Base-by-base conservation (phyloP, 2,113 vertebrate species). In the Chinchilla lanigera region DNA sequence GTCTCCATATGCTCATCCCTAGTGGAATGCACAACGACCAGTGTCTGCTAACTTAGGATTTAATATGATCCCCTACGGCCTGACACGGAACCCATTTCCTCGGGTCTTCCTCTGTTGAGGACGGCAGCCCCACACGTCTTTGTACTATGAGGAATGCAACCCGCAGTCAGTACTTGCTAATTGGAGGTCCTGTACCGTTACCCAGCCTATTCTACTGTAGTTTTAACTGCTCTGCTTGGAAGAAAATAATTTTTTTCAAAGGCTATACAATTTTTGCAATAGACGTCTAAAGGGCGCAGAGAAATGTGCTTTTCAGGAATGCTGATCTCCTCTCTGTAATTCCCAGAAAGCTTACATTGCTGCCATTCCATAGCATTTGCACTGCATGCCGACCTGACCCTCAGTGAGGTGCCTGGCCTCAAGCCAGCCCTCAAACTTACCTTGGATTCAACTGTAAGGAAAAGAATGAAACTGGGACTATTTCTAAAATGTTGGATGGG, bases 231-330 rank as follows among this genome's bases (percentile, higher is more conserved):
- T 93, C 33, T 81, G 4, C n/a, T 86, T 38, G 44, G 35, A 89
- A 92, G 71, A 65, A 93, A 78, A 50, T 17, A 22, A 44, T 63
- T 83, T 85, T 81, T 96, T 86, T 82, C 65, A 77, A 91, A 95
- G 85, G 41, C 13, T 89, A 85, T 58, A 14, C 41, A 92, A 20
- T n/a, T 96, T 90, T 93, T 67, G n/a, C 56, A 54, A 83, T 26
- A 85, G 13, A 80, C 69, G n/a, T 78, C 90, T 92, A 54, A 9
- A 93, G 33, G 61, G 22, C 28, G 47, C 22, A 87, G 26, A 67
- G 24, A 95, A 82, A 89, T 56, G 16, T 61, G 67, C 38, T 75
- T 73, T 93, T 75, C 58, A 44, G 69, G 61, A 93, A 63, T 78
- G 56, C 14, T 78, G 30, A 47, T 13, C 16, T 90, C 38, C 16